phyloP scores from a whole-genome alignment of 2,888 invertebrate genomes.

The Conomelus anceps region DNA sequence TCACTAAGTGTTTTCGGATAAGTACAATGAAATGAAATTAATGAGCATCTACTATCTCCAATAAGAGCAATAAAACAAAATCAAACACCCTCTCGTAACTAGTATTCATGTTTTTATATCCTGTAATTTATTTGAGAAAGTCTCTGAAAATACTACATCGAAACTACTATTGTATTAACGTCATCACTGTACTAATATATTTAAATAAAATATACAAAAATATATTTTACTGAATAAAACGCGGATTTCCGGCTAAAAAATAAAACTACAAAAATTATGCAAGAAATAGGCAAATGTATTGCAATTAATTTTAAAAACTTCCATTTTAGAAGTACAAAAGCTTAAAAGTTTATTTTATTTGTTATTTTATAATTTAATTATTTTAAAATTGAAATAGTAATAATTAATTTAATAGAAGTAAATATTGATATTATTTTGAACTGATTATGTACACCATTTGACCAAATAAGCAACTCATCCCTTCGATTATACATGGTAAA shows the following conservation, averaged over 20 bases:
- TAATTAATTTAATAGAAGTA: not conserved
- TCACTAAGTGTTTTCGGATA: not conserved
- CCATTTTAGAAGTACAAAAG: constrained; percentile 29
- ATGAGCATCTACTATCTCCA: not conserved
- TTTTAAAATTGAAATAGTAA: not conserved
- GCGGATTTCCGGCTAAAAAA: constrained; percentile 21
- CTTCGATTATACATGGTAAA: not conserved
- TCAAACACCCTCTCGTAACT: not conserved
- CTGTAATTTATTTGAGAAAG: not conserved
- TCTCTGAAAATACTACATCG: not conserved
- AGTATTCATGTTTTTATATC: not conserved
- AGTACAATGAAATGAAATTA: not conserved
- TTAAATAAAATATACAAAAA: constrained; percentile 26
- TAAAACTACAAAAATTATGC: constrained; percentile 7
- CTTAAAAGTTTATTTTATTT: constrained; percentile 19
- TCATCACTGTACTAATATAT: constrained; percentile 17
- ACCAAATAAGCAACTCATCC: not conserved
- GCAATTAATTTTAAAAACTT: constrained; percentile 26
- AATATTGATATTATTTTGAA: not conserved
- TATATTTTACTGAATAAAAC: constrained; percentile 28
- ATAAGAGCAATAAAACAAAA: not conserved
- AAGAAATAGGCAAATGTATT: constrained; percentile 15
- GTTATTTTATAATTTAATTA: not conserved
- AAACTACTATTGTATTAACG: not conserved
- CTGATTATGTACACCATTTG: not conserved